Base-by-base conservation (phyloP, 2,797 vertebrate species). In the Leptoclinus maculatus region DNA sequence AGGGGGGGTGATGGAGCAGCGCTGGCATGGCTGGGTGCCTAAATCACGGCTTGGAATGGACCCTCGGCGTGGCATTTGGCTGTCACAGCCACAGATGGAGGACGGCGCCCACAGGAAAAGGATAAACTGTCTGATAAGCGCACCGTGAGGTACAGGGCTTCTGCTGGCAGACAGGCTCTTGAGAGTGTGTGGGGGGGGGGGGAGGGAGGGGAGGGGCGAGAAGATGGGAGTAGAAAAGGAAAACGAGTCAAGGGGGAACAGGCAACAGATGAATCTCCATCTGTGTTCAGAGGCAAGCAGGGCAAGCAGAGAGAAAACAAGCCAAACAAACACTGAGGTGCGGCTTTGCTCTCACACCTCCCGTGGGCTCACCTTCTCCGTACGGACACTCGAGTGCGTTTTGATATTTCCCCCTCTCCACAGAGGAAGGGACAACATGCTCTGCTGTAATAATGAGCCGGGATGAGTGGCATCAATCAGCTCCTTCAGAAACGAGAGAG, bases 101-200 rank as follows among this genome's bases (percentile, higher is more conserved):
- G 87, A 92, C 51, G 65, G 84, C 57, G 74, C 90, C 90, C 90
- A 91, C 87, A 92, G 92, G 89, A 93, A 92, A 86, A 87, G 87
- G 90, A 91, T 92, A 91, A 94, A 93, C 88, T 92, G 89, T 91
- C 90, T 90, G 91, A 94, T 92, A 92, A 92, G 89, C 79, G 75
- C 79, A 81, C 70, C 34, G 88, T 74, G 87, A 91, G 90, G 78
- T 91, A 82, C 87, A 83, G 83, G 81, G 83, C 87, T 87, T 91
- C 83, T 85, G 85, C 83, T 86, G 85, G 87, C 91, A 90, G 90
- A 88, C 78, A 79, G 77, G 80, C 85, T 88, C 87, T 84, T 82
- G 79, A 79, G 84, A 81, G 60, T 36, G 34, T 36, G 34, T 13
- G 27, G 27, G 45, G 0, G 45, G 32, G 7, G 11, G 38, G 12